phyloP scores from a whole-genome alignment of 1,140 invertebrate genomes.

The Leptinotarsa texana region DNA sequence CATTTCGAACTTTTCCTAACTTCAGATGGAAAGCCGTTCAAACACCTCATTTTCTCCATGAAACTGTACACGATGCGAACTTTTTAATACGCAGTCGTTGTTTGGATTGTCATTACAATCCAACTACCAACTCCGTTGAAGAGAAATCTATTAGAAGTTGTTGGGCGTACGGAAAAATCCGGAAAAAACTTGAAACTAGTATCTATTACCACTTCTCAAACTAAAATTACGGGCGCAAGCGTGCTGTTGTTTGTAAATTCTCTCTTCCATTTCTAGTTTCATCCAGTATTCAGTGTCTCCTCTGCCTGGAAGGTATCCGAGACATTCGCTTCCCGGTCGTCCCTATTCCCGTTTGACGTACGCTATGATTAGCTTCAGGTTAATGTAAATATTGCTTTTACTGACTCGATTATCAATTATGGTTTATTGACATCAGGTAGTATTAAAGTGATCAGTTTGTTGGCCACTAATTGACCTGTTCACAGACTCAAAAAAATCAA shows the following conservation, averaged over 20 bases:
- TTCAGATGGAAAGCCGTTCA: neutral
- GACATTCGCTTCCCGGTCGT: neutral
- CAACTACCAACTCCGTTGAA: neutral
- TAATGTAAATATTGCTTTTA: neutral
- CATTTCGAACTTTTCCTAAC: neutral
- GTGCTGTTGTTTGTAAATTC: slow-evolving; percentile 13
- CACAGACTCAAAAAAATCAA: neutral
- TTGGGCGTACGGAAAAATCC: slow-evolving; percentile 3
- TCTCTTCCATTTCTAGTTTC: slow-evolving; percentile 11
- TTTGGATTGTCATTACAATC: slow-evolving; percentile 11
- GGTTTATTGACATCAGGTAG: neutral
- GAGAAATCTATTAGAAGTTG: slow-evolving; percentile 16
- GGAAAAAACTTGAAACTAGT: slow-evolving; percentile 13
- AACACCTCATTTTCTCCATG: neutral
- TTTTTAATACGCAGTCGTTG: neutral
- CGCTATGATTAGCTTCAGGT: neutral
- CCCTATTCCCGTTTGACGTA: neutral
- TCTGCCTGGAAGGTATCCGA: slow-evolving; percentile 2
- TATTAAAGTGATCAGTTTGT: neutral
- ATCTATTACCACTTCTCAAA: slow-evolving; percentile 20
- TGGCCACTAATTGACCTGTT: neutral
- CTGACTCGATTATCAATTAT: neutral
- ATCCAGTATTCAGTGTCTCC: slow-evolving; percentile 5
- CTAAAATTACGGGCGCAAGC: slow-evolving; percentile 18
- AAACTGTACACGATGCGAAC: neutral